Evolutionary conservation across 2,113 vertebrate species (phyloP), one percentile per base, ranked within the genome.

Genomic region (Guaruba guarouba): DNA sequence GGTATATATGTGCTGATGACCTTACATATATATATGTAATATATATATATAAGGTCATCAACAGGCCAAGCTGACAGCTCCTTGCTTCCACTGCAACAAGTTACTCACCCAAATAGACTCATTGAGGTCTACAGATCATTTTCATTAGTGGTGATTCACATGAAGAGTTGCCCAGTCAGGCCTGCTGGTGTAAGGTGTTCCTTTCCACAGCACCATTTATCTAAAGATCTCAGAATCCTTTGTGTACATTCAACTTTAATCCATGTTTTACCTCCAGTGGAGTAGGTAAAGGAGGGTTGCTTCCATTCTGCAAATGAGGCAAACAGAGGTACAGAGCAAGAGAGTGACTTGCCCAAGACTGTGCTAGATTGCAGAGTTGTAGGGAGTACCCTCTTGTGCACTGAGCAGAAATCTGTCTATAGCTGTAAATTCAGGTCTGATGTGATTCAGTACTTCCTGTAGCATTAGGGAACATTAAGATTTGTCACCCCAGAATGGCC

Each of bases 121-220:
- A 37, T 1, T 44, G 41, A 93, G 46, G 24, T 49, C 71, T 80
- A 16, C 5, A 68, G 76, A 75, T 71, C 35, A 29, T 86, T 93
- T 66, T 94, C 75, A 46, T 93, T 69, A 92, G 63, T 4, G 67
- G 71, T 96, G 96, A 97, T 70, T 93, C 88, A 95, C 48, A 28
- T 33, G 6, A 62, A 46, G 70, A 31, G 82, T 95, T 97, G 95
- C 90, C 35, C 90, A 90, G 46, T 13, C 11, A 0, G 57, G 15
- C 66, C 44, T 79, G 59, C 74, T 95, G 84, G 46, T 93, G 79
- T 85, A 86, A 94, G 35, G 22, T 13, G 61, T 88, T 83, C 82
- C 80, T 94, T 90, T 95, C 43, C 66, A 37, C 24, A 23, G 55
- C 11, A 57, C 82, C 43, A 19, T 71, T 78, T 96, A 86, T 94